These are phyloP conservation scores for Galerucella nymphaeae DNA, from an alignment of 2,888 invertebrate species.

Conservation along the genomic window DNA sequence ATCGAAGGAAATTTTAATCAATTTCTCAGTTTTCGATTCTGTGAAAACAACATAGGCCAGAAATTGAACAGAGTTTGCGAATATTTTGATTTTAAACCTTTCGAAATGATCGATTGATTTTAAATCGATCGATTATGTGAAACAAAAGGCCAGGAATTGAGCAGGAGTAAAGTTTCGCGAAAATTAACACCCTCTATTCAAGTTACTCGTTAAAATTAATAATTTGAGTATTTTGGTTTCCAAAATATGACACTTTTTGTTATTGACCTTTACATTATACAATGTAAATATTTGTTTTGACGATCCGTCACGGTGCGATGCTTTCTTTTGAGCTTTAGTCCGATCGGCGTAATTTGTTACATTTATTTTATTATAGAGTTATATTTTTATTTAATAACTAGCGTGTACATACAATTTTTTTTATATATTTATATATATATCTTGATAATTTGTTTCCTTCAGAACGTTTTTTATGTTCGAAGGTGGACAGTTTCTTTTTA, in stretches of 20 bases:
- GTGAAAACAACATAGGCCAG: no score
- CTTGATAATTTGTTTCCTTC: slow-evolving; percentile 6
- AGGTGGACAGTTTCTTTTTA: slow-evolving; percentile 49
- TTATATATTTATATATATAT: slow-evolving; percentile 27
- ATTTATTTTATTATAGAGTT: slow-evolving; percentile 49
- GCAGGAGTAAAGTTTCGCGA: no score
- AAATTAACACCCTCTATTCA: no score
- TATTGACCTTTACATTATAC: not conserved
- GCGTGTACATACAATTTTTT: slow-evolving; percentile 41
- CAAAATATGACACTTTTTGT: not conserved
- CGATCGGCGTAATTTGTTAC: slow-evolving; percentile 35
- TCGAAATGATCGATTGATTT: no score
- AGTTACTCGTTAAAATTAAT: no score
- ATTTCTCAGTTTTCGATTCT: no score
- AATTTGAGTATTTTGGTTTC: not conserved
- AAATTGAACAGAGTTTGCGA: no score
- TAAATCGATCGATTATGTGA: no score
- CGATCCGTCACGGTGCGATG: not conserved
- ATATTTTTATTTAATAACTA: slow-evolving; percentile 49
- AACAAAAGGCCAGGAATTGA: no score
- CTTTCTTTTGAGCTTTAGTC: slow-evolving; percentile 25
- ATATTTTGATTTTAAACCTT: no score
- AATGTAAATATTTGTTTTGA: slow-evolving; percentile 39
- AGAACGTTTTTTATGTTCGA: slow-evolving; percentile 22
- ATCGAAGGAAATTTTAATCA: no score